These are phyloP conservation scores for Lithophane ornitopus DNA, from an alignment of 2,888 invertebrate genomes.

Conservation along the genomic window DNA sequence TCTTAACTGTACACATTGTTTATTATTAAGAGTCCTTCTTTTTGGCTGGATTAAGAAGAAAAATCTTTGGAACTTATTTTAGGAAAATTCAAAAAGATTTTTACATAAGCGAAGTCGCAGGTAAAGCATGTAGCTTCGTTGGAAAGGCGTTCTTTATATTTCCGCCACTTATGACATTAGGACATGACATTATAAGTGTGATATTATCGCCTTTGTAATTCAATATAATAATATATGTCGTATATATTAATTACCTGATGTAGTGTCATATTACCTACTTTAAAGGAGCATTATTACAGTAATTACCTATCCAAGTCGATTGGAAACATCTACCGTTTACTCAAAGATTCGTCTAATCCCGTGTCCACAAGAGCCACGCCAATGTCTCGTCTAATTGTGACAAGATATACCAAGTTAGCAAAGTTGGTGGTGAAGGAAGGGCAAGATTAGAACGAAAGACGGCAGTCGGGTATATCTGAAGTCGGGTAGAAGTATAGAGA, in stretches of 20 bases:
- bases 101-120: not conserved
- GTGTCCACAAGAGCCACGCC: not conserved
- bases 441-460: not conserved
- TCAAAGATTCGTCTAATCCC: not conserved
- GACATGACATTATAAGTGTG: not conserved
- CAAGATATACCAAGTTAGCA: not conserved
- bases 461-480: too few relatives aligned
- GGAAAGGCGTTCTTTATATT: not conserved
- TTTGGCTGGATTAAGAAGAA: not conserved
- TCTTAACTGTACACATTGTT: not conserved
- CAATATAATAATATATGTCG: not conserved
- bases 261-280: slow-evolving; percentile 19
- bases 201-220: slow-evolving; percentile 16
- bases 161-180: slow-evolving; percentile 4
- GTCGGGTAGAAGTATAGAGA: not conserved
- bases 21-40: not conserved
- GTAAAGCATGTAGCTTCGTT: not conserved
- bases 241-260: slow-evolving; percentile 12
- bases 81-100: not conserved
- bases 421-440: not conserved
- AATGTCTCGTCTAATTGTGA: not conserved
- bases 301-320: not conserved
- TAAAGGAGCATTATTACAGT: not conserved
- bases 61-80: not conserved
- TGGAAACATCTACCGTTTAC: not conserved